Percentiles rank a stretch among this genome's conserved stretches.
Evolutionary conservation across 2,113 vertebrate genomes (phyloP).

Genomic region (Caracal caracal): DNA sequence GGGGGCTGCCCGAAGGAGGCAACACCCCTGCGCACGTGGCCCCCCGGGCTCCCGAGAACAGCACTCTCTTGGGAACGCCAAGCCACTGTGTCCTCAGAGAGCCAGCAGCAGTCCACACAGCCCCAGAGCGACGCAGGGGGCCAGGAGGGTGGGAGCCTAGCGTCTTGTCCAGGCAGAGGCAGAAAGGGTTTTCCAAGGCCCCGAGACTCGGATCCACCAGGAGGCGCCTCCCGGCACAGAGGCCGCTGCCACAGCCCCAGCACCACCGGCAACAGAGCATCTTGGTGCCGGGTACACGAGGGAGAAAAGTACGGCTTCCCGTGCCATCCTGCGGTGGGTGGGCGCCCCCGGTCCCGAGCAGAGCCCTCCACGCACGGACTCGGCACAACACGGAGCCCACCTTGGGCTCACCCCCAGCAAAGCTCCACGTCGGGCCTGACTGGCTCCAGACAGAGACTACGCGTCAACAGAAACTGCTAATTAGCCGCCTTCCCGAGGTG

Average conservation of each 20-base stretch:
- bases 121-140: background rate
- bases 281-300: background rate
- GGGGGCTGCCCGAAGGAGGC: background rate
- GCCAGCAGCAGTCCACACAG: background rate
- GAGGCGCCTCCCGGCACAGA: background rate
- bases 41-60: background rate
- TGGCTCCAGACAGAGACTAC: background rate
- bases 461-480: background rate
- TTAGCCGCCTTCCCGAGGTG: background rate
- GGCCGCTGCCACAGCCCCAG: background rate
- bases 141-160: background rate
- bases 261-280: accelerated
- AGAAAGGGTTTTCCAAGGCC: background rate
- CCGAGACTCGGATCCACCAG: background rate
- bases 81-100: background rate
- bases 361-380: background rate
- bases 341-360: background rate
- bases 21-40: background rate
- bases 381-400: background rate
- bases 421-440: background rate
- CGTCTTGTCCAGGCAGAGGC: background rate
- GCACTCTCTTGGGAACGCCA: too few species aligned
- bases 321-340: accelerated
- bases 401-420: background rate
- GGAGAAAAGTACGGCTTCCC: background rate